Evolutionary conservation across 2,888 invertebrate species (phyloP).

Genomic region (Lacanobia wlatinum): DNA sequence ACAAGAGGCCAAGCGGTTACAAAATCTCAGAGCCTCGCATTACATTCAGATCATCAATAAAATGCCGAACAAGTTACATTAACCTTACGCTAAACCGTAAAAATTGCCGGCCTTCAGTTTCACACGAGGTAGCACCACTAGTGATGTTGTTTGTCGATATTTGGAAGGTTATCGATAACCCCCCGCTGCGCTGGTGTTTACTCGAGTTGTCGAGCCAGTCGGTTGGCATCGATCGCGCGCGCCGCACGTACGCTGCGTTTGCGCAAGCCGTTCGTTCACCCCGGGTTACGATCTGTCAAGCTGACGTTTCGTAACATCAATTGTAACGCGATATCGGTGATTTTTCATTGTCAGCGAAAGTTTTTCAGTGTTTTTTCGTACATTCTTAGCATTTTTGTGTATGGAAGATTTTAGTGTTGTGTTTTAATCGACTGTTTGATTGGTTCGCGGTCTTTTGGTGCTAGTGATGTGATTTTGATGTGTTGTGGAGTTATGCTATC

Average conservation of each 20-base stretch:
- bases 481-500: slow-evolving; percentile 81
- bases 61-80: slow-evolving; percentile 64
- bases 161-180: slow-evolving; percentile 83
- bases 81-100: slow-evolving; percentile 67
- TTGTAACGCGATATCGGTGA: slow-evolving; percentile 67
- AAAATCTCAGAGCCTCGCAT: slow-evolving; percentile 51
- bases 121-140: slow-evolving; percentile 72
- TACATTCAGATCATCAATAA: slow-evolving; percentile 58
- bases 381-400: slow-evolving; percentile 62
- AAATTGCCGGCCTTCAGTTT: slow-evolving; percentile 71
- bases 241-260: slow-evolving; percentile 77
- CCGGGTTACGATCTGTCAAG: slow-evolving; percentile 85
- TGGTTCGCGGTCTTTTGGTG: slow-evolving; percentile 75
- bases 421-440: slow-evolving; percentile 59
- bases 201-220: slow-evolving; percentile 73
- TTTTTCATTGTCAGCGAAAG: slow-evolving; percentile 63
- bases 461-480: slow-evolving; percentile 83
- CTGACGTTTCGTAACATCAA: slow-evolving; percentile 83
- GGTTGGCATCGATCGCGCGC: slow-evolving; percentile 82
- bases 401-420: slow-evolving; percentile 75
- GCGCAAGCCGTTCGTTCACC: slow-evolving; percentile 79
- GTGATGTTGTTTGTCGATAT: slow-evolving; percentile 77
- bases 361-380: slow-evolving; percentile 59
- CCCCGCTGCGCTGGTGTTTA: slow-evolving; percentile 83
- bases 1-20: slow-evolving; percentile 31